Evolutionary conservation across 2,113 vertebrate genomes (phyloP).

Genomic region (Desmodus rotundus): DNA sequence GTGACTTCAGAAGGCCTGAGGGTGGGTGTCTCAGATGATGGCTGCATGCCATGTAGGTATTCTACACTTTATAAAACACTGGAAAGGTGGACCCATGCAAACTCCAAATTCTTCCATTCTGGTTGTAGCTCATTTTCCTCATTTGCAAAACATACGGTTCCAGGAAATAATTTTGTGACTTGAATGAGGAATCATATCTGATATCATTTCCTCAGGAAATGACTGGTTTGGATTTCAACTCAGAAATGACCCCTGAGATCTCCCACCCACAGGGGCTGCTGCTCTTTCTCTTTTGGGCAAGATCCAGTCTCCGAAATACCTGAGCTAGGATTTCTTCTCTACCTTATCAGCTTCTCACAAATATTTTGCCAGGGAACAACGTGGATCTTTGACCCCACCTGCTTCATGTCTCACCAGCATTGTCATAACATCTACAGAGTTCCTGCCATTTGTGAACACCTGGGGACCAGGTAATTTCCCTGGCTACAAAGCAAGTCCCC

Average conservation of each 20-base stretch:
- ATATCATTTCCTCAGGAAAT: neutral
- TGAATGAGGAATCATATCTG: neutral
- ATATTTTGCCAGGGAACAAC: neutral
- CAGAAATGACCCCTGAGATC: neutral
- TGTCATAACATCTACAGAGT: neutral
- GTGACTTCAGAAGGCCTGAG: neutral
- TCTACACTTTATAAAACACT: neutral
- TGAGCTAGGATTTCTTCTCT: neutral
- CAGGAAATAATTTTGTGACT: neutral
- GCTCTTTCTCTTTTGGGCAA: neutral
- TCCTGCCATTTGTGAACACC: neutral
- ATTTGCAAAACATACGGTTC: neutral
- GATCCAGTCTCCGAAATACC: neutral
- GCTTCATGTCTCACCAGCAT: neutral
- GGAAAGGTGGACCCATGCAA: neutral
- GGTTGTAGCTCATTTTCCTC: neutral
- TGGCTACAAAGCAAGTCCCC: neutral
- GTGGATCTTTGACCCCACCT: neutral
- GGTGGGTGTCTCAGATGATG: neutral
- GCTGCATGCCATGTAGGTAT: neutral
- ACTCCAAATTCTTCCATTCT: neutral
- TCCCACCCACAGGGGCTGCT: neutral
- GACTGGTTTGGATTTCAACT: neutral
- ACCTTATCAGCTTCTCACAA: neutral
- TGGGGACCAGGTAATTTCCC: neutral